A percentile compares a stretch with the other conserved stretches of the same genome.
Evolutionary conservation across 2,797 vertebrate species (phyloP).

Genomic region (Philypnodon macrostomus): DNA sequence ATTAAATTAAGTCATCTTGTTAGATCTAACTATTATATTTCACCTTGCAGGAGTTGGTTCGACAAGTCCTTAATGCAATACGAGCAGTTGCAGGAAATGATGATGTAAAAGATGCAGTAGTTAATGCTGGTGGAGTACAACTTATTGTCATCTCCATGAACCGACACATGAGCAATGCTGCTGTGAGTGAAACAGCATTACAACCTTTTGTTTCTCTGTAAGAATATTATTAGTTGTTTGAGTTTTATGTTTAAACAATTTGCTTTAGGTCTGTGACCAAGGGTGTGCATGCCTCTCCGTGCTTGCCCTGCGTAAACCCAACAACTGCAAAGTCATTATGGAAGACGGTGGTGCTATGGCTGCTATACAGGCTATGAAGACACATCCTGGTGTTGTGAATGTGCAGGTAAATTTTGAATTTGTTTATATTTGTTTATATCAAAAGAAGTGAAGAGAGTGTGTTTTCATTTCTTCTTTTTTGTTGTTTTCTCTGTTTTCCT

Average conservation of each 20-base stretch:
- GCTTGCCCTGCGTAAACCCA: conserved; percentile 89
- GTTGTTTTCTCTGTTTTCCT: conserved; percentile 2
- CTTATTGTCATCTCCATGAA: conserved; percentile 88
- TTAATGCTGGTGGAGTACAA: conserved; percentile 81
- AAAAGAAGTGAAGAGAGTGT: not conserved
- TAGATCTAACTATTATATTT: conserved; percentile 1
- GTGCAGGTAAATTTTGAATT: conserved; percentile 82
- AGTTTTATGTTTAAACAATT: conserved; percentile 1
- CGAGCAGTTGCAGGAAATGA: conserved; percentile 91
- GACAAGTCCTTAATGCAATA: conserved; percentile 85
- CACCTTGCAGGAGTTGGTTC: conserved; percentile 84
- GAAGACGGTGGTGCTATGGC: conserved; percentile 85
- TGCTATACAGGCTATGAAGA: conserved; percentile 89
- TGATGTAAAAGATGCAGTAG: conserved; percentile 90
- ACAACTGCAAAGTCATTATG: conserved; percentile 89
- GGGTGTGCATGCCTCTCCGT: conserved; percentile 87
- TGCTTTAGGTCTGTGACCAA: conserved; percentile 88
- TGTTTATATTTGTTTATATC: conserved; percentile 7
- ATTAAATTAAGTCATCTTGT: not conserved
- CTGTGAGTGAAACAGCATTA: conserved; percentile 69
- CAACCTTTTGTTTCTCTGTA: not conserved
- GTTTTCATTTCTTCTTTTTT: not conserved
- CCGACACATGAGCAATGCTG: conserved; percentile 80
- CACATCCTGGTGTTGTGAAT: conserved; percentile 70
- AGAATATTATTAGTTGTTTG: not conserved